phyloP scores from a whole-genome alignment of 2,113 vertebrate species.

The Tangachromis dhanisi region DNA sequence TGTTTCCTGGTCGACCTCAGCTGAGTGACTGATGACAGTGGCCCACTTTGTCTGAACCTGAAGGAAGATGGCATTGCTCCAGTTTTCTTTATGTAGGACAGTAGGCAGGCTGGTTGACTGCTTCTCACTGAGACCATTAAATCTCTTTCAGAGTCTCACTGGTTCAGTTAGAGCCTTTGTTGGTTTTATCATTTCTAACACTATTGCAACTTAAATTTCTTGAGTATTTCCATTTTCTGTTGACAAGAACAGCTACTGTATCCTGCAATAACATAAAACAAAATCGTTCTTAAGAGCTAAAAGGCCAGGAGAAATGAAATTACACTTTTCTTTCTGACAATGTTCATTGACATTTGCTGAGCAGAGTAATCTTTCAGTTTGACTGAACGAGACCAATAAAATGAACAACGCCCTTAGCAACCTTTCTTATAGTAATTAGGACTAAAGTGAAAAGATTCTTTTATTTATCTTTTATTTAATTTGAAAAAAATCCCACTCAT shows the following conservation, averaged over 20 bases:
- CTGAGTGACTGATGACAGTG: background rate
- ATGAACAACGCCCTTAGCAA: background rate
- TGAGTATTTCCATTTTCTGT: background rate
- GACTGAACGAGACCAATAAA: background rate
- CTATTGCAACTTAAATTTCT: background rate
- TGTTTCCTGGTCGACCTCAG: background rate
- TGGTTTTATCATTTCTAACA: background rate
- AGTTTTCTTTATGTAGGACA: conserved; percentile 31
- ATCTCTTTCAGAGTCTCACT: background rate
- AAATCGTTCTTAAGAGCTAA: background rate
- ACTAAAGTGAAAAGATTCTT: background rate
- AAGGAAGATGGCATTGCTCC: background rate
- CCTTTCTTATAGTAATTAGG: background rate
- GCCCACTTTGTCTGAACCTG: conserved; percentile 24
- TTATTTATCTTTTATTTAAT: background rate
- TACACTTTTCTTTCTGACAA: background rate
- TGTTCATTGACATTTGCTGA: background rate
- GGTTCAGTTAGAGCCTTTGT: background rate
- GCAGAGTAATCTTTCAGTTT: background rate
- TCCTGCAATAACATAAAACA: background rate
- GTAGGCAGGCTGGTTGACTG: background rate
- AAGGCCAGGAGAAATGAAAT: background rate
- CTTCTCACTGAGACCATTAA: background rate
- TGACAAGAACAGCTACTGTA: background rate
- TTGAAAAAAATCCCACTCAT: background rate